Evolutionary conservation across 1,140 invertebrate species (phyloP), one percentile per base, ranked within the genome.

Genomic region (Caerostris extrusa): DNA sequence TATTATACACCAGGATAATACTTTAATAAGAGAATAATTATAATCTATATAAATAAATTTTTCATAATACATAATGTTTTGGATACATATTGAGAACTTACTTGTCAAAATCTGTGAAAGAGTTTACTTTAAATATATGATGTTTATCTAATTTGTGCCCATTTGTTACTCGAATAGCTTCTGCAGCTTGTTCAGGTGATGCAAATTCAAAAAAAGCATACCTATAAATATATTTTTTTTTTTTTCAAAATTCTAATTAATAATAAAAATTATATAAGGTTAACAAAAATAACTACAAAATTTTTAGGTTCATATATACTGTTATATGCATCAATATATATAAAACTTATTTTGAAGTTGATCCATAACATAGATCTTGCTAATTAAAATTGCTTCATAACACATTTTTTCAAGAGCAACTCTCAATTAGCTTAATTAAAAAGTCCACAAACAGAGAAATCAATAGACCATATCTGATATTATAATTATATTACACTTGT

Each of bases 31-130:
- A 8, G 7, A 81, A 81, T 50, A 6, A 19, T 81, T 34, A 50
- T 81, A 53, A 81, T 6, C 2, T 67, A 6, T 67, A 0, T n/a
- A 17, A 6, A 17, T 67, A 17, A 67, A 17, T 67, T 67, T n/a
- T n/a, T n/a, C 61, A 67, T 5, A 17, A 6, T 2, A 67, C 14
- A n/a, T 67, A 17, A 67, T 17, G 17, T 12, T 67, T 17, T 17
- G 4, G 58, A 8, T 85, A 85, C 19, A n/a, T n/a, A 7, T 85
- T 7, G 58, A 53, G 10, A 95, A 96, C 97, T 97, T 96, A 98
- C 97, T 98, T 99, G 94, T 98, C 98, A 96, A 99, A 99, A 96
- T 99, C 99, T 4, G 98, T 98, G 95, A 99, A 99, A 8, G 99
- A 96, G 96, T 99, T 99, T 2, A 99, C 98, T 95, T 98, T 97